Base-by-base conservation (phyloP, 1,140 invertebrate species). In the Zaprionus davidi region DNA sequence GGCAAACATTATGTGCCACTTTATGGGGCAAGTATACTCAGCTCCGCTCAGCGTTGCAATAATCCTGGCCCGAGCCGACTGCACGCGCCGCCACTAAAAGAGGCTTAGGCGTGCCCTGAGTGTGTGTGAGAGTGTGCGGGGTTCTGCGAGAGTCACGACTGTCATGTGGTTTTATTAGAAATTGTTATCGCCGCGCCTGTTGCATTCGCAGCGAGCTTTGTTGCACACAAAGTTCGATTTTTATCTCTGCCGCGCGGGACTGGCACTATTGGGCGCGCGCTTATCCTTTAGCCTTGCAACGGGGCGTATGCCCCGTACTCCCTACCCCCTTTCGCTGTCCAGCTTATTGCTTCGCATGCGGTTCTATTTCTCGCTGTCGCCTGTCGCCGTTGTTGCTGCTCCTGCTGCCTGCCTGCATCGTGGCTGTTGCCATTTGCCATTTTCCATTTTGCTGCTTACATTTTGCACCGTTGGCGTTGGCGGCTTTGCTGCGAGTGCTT, bases 141-240 rank as follows among this genome's bases (percentile, higher is more conserved):
- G 49, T n/a, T 60, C 41, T 49, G 34, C 41, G 65, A 38, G 65
- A 53, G 46, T 60, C 64, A 57, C 36, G 66, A 71, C 80, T 88
- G 84, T 88, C 84, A 88, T 88, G 84, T 53, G 84, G 84, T 84
- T 88, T 88, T 88, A 88, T 88, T 88, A 88, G 84, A 88, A 88
- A 88, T 88, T 84, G 84, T 88, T 88, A 88, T 88, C 84, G 71
- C 71, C 65, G 78, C 60, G 83, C 83, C 83, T 86, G 83, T 86
- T 86, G 79, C 82, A 73, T 59, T 31, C 51, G 26, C 38, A 69
- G 44, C 58, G 67, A 44, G 31, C 46, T 17, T 31, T 51, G 65
- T 58, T 74, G 57, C 63, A 65, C 49, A 55, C 83, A 81, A 88
- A 88, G 71, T 88, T 88, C 71, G 81, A 88, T 88, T 84, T 87